Conservation (phyloP, 1,140 invertebrate genomes). For the Lycorma delicatula region DNA sequence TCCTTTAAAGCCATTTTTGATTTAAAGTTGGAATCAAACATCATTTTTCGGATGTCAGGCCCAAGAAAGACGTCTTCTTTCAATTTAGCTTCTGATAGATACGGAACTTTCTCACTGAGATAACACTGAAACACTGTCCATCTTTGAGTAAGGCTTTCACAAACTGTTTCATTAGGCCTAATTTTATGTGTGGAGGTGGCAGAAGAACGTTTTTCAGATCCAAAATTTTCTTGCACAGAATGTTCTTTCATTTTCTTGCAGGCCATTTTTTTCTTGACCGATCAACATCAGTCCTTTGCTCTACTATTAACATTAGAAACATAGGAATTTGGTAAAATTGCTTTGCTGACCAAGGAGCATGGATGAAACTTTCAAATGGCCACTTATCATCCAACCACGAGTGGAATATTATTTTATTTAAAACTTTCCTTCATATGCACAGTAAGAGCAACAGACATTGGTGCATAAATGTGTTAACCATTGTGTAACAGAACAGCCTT, state of each 20-base stretch:
- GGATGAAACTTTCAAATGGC: constrained; percentile 21
- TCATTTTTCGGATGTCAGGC: constrained; percentile 31
- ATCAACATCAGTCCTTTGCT: constrained; percentile 34
- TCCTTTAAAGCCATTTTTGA: constrained; percentile 18
- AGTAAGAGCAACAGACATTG: constrained; percentile 31
- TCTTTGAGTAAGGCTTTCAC: constrained; percentile 31
- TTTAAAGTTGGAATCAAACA: constrained; percentile 21
- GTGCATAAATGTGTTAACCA: constrained; percentile 34
- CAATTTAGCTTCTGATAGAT: constrained; percentile 32
- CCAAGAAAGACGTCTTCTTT: constrained; percentile 33
- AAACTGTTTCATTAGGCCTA: constrained; percentile 36
- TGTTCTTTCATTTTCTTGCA: constrained; percentile 30
- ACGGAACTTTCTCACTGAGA: constrained; percentile 31
- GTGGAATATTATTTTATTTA: constrained; percentile 33
- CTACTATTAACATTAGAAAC: constrained; percentile 39
- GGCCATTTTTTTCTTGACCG: constrained; percentile 33
- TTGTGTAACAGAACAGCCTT: constrained; percentile 37
- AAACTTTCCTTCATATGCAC: constrained; percentile 33
- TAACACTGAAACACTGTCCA: constrained; percentile 31
- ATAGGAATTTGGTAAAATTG: constrained; percentile 39
- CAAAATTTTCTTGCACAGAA: constrained; percentile 31
- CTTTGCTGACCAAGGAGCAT: constrained; percentile 36
- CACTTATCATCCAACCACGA: constrained; percentile 31
- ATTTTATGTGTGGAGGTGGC: constrained; percentile 37
- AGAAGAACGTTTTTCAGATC: constrained; percentile 15